phyloP scores from a whole-genome alignment of 2,888 invertebrate genomes.

The Hedychridium roseum region DNA sequence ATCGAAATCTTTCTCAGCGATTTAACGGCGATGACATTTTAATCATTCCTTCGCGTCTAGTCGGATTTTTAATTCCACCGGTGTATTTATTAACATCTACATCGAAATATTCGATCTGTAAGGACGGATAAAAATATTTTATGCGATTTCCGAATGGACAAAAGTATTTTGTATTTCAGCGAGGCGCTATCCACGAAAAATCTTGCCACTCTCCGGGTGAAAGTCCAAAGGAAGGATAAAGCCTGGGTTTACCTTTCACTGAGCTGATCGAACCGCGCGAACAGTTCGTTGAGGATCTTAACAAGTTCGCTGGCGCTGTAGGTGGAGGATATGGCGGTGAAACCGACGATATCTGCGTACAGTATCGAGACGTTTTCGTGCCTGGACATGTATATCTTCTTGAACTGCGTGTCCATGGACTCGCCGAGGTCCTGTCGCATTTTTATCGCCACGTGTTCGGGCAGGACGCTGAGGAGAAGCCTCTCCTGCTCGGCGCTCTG shows the following conservation, averaged over 20 bases:
- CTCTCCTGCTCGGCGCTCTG: slow-evolving; percentile 94
- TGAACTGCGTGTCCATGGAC: slow-evolving; percentile 91
- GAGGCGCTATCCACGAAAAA: too few species aligned
- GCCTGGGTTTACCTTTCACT: slow-evolving; percentile 60
- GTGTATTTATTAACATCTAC: too few species aligned
- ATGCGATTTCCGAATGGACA: too few species aligned
- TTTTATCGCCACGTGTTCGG: slow-evolving; percentile 95
- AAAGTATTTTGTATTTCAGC: too few species aligned
- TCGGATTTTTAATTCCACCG: too few species aligned
- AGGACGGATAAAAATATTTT: too few species aligned
- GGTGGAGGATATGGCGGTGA: slow-evolving; percentile 94
- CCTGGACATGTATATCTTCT: slow-evolving; percentile 96
- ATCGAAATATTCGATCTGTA: too few species aligned
- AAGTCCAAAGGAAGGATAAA: too few species aligned
- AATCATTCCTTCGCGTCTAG: too few species aligned
- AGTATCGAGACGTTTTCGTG: slow-evolving; percentile 98
- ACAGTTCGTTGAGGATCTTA: slow-evolving; percentile 93
- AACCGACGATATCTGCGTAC: slow-evolving; percentile 97
- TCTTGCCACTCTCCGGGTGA: too few species aligned
- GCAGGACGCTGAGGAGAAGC: slow-evolving; percentile 89
- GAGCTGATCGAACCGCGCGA: slow-evolving; percentile 93
- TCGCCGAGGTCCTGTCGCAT: slow-evolving; percentile 93
- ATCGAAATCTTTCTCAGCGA: too few species aligned
- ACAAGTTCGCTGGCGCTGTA: slow-evolving; percentile 96
- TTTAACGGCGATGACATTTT: too few species aligned